These are phyloP conservation scores for Corvus moneduloides DNA, from an alignment of 2,113 vertebrate genomes.

Conservation along the genomic window DNA sequence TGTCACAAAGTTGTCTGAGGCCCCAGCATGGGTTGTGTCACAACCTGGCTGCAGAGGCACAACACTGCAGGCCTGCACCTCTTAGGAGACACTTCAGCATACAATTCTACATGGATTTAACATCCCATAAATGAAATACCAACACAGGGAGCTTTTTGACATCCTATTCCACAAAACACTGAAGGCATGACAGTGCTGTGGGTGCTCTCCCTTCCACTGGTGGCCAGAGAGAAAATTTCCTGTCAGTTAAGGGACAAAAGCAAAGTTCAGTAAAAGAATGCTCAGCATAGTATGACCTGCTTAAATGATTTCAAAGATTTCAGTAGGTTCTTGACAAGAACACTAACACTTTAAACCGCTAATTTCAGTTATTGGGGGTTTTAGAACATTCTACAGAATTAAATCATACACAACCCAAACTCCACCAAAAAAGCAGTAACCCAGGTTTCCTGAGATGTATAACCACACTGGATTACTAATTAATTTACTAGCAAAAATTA, in stretches of 20 bases:
- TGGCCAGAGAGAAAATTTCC: accelerated
- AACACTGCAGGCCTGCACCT: background rate
- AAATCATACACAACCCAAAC: accelerated
- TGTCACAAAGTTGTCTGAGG: background rate
- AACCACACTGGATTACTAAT: background rate
- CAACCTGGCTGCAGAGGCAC: background rate
- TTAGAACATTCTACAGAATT: background rate
- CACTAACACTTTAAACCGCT: background rate
- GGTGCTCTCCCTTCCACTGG: accelerated
- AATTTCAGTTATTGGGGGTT: background rate
- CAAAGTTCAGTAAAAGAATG: background rate
- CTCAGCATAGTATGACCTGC: accelerated
- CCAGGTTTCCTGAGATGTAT: background rate
- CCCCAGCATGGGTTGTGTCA: background rate
- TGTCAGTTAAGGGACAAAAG: background rate
- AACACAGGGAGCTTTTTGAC: background rate
- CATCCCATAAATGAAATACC: background rate
- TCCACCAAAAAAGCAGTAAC: background rate
- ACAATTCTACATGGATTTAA: background rate
- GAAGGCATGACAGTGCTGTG: background rate
- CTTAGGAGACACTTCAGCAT: background rate
- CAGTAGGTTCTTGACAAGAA: background rate
- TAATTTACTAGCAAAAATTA: background rate
- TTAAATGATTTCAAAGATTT: background rate
- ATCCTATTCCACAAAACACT: background rate